These are phyloP conservation scores for Bothrops alternatus DNA, from an alignment of 2,797 vertebrate genomes.

Conservation along the genomic window DNA sequence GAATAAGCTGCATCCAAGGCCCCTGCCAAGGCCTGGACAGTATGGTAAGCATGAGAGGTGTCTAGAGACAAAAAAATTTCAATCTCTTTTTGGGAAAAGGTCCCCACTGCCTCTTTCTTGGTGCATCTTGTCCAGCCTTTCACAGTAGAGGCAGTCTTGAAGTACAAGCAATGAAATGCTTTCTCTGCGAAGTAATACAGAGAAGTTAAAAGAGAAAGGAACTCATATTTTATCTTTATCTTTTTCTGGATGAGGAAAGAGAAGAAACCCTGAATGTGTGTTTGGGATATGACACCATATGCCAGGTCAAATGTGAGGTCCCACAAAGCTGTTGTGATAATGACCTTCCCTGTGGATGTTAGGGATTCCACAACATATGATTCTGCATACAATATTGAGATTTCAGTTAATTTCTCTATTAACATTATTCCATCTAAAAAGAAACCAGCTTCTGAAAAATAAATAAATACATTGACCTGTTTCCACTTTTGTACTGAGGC, in stretches of 20 bases:
- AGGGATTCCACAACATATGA: background rate
- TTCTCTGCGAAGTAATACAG: background rate
- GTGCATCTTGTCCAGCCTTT: background rate
- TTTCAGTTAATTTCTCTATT: background rate
- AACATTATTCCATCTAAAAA: background rate
- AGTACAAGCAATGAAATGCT: background rate
- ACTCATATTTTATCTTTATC: background rate
- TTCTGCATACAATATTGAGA: background rate
- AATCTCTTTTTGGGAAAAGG: background rate
- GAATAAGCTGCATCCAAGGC: background rate
- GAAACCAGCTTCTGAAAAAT: background rate
- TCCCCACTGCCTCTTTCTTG: background rate
- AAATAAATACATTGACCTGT: background rate
- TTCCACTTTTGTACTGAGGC: background rate
- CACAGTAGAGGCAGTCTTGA: background rate
- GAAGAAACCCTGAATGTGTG: background rate
- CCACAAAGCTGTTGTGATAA: background rate
- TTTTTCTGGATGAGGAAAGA: background rate
- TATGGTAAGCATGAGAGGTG: background rate
- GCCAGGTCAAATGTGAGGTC: background rate
- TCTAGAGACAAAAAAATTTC: background rate
- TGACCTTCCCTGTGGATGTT: background rate
- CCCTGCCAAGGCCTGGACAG: background rate
- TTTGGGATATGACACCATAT: accelerated
- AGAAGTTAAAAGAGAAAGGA: background rate